Evolutionary conservation across 2,888 invertebrate species (phyloP).

Genomic region (Hemaris fuciformis): DNA sequence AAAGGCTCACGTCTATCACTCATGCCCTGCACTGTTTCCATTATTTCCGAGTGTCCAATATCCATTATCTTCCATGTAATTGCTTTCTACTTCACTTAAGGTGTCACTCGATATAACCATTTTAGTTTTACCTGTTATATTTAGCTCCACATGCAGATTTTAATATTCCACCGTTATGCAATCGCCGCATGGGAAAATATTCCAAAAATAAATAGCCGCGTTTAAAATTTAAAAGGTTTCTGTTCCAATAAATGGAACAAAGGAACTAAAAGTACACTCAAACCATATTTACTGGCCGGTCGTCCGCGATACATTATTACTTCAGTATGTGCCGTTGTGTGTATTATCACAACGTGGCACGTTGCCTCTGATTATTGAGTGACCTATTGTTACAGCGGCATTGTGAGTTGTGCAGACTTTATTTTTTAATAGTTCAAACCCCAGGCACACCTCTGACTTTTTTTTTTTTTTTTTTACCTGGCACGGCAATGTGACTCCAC

Average conservation of each 20-base stretch:
- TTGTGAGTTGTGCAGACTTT: too few relatives aligned
- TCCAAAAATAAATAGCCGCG: background rate
- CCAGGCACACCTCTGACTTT: too few relatives aligned
- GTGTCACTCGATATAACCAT: background rate
- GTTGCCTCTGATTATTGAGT: background rate
- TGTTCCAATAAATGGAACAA: conserved; percentile 15
- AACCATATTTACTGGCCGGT: conserved; percentile 21
- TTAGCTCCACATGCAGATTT: background rate
- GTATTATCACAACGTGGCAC: conserved; percentile 13
- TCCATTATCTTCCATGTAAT: too few relatives aligned
- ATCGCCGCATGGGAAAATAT: background rate
- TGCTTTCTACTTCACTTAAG: background rate
- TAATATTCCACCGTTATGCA: background rate
- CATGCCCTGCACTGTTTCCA: background rate
- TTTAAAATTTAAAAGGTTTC: conserved; percentile 9
- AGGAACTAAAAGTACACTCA: conserved; percentile 12
- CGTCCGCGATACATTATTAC: conserved; percentile 20
- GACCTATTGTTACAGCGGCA: too few relatives aligned
- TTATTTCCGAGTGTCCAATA: background rate
- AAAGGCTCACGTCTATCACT: too few relatives aligned
- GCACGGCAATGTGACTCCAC: too few relatives aligned
- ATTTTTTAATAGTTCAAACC: too few relatives aligned
- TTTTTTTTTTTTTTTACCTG: too few relatives aligned
- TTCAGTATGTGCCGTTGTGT: conserved; percentile 16
- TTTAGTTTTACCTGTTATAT: too few relatives aligned